Conservation (phyloP, 2,888 invertebrate genomes). For the Dasysyrphus albostriatus region DNA sequence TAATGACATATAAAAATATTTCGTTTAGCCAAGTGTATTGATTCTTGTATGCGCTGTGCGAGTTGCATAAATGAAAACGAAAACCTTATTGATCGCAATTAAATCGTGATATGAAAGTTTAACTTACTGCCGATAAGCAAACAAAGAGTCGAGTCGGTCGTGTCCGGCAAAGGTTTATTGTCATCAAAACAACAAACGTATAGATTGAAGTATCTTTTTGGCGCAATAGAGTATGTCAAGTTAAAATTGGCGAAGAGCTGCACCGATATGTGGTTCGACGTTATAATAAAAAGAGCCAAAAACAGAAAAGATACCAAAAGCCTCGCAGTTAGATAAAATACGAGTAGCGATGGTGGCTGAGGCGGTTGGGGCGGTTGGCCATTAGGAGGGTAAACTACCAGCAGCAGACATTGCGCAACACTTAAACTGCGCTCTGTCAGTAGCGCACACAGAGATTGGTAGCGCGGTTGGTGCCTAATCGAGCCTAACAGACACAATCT, state of each 20-base stretch:
- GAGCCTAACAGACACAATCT: conserved; percentile 63
- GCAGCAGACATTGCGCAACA: conserved; percentile 57
- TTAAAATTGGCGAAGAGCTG: conserved; percentile 51
- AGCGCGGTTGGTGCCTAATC: conserved; percentile 59
- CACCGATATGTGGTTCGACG: conserved; percentile 36
- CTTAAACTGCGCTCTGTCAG: conserved; percentile 56
- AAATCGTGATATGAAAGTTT: conserved; percentile 74
- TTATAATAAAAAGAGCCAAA: conserved; percentile 47
- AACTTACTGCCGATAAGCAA: conserved; percentile 40
- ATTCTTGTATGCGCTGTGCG: conserved; percentile 14
- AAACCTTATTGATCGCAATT: conserved; percentile 72
- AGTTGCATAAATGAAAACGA: conserved; percentile 62
- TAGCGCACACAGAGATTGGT: conserved; percentile 50
- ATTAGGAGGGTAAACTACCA: conserved; percentile 46
- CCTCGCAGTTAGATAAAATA: conserved; percentile 28
- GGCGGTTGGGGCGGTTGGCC: conserved; percentile 11
- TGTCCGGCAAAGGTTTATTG: conserved; percentile 44
- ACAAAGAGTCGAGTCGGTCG: conserved; percentile 17
- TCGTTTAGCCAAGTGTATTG: conserved; percentile 14
- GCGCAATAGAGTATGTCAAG: conserved; percentile 26
- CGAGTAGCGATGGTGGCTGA: background rate
- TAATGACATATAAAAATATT: conserved; percentile 48
- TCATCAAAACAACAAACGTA: conserved; percentile 26
- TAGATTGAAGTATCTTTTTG: conserved; percentile 18
- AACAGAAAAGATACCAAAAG: conserved; percentile 36